Evolutionary conservation across 2,113 vertebrate genomes (phyloP), one percentile per base, ranked within the genome.

Genomic region (Miniopterus natalensis): DNA sequence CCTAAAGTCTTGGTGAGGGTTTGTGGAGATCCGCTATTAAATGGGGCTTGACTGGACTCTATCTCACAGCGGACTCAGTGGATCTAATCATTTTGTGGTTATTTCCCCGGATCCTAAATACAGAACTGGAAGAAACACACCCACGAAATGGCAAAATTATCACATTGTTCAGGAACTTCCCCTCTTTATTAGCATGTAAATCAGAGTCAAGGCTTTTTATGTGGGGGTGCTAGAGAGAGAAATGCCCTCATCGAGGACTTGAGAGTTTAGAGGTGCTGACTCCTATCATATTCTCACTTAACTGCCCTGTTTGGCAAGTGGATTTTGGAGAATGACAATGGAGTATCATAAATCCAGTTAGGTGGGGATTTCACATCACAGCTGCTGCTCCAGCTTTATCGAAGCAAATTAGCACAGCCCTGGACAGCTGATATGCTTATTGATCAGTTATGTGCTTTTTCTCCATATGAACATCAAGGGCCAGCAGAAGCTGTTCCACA

Each of bases 371-470:
- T 91, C 65, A 47, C 55, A 78, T 78, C 74, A 74, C 45, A 93
- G 83, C 66, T 90, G 81, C 75, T 90, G 6, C 36, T 95, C 92
- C 77, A 95, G 81, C 88, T 71, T 95, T 85, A 95, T 73, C 92
- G 45, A 94, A 78, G 61, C 55, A 96, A 92, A 96, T 91, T 42
- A 68, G 55, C 7, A 83, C 20, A 90, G 49, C 91, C 61, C 78
- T 91, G 91, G 78, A 88, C 57, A 95, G 14, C 68, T 40, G 74
- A 94, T 53, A 21, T 1, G 42, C 85, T 83, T 91, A 31, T 63
- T 40, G 29, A 89, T 80, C 77, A 80, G 27, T 55, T 55, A 90
- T 80, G 21, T 66, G 49, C 20, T 20, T 61, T 40, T 14, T 3
- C 31, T 93, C 27, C 20, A 21, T 75, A 27, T 49, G 55, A 92